phyloP scores from a whole-genome alignment of 2,113 vertebrate genomes.

The Tyto alba region DNA sequence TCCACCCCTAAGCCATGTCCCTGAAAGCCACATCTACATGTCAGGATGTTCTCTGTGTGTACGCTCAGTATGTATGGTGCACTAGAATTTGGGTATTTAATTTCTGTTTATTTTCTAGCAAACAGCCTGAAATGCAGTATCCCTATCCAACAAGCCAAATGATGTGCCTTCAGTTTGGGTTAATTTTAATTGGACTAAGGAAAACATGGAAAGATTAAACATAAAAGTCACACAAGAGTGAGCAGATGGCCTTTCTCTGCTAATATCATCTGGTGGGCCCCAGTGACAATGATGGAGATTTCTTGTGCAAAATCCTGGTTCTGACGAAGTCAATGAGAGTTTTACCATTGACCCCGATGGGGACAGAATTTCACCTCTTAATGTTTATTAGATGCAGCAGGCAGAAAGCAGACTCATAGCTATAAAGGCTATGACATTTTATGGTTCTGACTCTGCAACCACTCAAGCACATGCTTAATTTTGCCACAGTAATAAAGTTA shows the following conservation, averaged over 20 bases:
- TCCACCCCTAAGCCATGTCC: not conserved
- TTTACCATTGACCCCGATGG: not conserved
- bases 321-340: not conserved
- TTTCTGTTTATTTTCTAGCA: not conserved
- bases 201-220: not conserved
- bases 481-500: conserved; percentile 61
- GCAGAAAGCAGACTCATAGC: conserved; percentile 55
- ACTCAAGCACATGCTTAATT: conserved; percentile 62
- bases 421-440: conserved; percentile 55
- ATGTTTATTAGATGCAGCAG: conserved; percentile 58
- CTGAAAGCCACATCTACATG: not conserved
- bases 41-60: not conserved
- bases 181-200: not conserved
- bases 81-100: not conserved
- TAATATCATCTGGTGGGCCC: not conserved
- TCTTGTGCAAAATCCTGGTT: not conserved
- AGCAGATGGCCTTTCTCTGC: not conserved
- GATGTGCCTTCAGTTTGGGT: not conserved
- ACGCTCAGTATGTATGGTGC: not conserved
- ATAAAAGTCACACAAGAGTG: not conserved
- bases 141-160: not conserved
- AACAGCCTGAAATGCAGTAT: not conserved
- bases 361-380: conserved; percentile 47
- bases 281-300: not conserved
- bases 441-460: conserved; percentile 54